Evolutionary conservation across 2,888 invertebrate species (phyloP).

Genomic region (Chironomus riparius): DNA sequence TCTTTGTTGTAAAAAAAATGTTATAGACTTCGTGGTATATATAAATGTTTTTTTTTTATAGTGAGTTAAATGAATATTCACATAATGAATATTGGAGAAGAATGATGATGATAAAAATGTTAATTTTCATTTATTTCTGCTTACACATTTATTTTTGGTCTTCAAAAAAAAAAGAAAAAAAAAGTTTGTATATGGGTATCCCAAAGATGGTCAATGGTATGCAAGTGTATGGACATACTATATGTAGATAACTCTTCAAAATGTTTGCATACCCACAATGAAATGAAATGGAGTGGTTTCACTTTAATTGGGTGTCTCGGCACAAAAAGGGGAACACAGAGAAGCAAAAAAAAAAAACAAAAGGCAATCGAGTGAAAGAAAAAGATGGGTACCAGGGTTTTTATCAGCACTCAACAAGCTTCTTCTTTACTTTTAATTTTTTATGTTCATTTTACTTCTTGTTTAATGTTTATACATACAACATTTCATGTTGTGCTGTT

Average conservation of each 20-base stretch:
- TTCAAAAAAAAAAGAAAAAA: neutral
- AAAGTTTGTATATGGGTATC: neutral
- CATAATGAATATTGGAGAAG: neutral
- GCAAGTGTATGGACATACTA: too few species aligned
- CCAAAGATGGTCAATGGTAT: constrained; percentile 3
- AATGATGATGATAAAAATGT: constrained; percentile 13
- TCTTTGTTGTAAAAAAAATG: neutral
- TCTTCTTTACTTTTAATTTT: neutral
- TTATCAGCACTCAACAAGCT: neutral
- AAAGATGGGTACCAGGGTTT: neutral
- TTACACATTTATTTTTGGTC: neutral
- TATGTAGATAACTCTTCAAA: too few species aligned
- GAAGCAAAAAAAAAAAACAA: neutral
- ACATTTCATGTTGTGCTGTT: neutral
- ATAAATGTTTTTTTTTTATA: neutral
- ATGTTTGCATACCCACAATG: neutral
- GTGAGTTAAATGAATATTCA: neutral
- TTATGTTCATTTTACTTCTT: neutral
- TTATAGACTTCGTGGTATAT: neutral
- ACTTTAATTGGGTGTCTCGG: constrained; percentile 3
- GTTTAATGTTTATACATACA: neutral
- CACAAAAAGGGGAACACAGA: neutral
- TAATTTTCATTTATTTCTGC: neutral
- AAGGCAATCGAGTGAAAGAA: neutral
- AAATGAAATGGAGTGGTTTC: neutral